Evolutionary conservation across 35 echinoderm and acorn worm genomes (phyloP).

Genomic region (Apostichopus californicus): DNA sequence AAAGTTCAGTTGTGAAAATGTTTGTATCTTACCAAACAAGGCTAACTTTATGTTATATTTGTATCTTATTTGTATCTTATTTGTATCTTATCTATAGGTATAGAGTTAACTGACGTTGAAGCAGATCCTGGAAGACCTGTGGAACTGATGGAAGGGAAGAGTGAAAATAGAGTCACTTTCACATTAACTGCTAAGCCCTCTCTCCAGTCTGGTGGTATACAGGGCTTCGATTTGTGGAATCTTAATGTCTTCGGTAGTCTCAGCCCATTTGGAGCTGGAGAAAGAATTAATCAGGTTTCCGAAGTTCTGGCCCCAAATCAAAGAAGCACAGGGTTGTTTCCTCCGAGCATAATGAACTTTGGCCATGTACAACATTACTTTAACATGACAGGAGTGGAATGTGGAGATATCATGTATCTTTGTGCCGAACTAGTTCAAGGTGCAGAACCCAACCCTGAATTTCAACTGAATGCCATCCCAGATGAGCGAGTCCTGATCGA

Average conservation of each 20-base stretch:
- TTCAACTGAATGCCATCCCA: slow-evolving; percentile 72
- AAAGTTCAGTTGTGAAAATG: too few relatives aligned
- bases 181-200: slow-evolving; percentile 58
- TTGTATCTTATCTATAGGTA: not conserved
- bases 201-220: slow-evolving; percentile 44
- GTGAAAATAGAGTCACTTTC: slow-evolving; percentile 53
- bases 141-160: slow-evolving; percentile 43
- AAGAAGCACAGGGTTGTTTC: not conserved
- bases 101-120: slow-evolving; percentile 23
- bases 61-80: not conserved
- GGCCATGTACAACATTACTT: slow-evolving; percentile 72
- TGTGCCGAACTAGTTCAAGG: slow-evolving; percentile 76
- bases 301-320: slow-evolving; percentile 62
- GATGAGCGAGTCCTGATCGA: slow-evolving; percentile 81
- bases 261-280: slow-evolving; percentile 63
- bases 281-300: slow-evolving; percentile 37
- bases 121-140: slow-evolving; percentile 2
- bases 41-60: too few relatives aligned
- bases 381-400: slow-evolving; percentile 75
- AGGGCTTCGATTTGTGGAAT: slow-evolving; percentile 75
- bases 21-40: too few relatives aligned
- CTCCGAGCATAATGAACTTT: slow-evolving; percentile 49
- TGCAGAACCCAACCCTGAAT: slow-evolving; percentile 66
- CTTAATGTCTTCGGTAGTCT: slow-evolving; percentile 72
- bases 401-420: slow-evolving; percentile 75